phyloP scores from a whole-genome alignment of 1,140 invertebrate genomes.

The Maconellicoccus hirsutus region DNA sequence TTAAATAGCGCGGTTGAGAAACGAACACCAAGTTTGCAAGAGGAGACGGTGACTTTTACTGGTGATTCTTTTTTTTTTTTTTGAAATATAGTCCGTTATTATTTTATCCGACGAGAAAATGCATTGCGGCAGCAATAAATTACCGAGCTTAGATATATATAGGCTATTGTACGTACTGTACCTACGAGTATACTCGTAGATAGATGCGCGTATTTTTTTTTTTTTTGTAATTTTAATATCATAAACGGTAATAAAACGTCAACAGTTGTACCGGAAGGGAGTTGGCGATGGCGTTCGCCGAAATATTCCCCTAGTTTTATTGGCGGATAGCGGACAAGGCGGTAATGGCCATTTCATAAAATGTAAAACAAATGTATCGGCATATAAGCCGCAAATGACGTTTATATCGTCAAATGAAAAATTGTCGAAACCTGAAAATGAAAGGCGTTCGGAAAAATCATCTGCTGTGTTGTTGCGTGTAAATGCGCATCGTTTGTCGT shows the following conservation, averaged over 20 bases:
- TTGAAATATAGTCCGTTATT: too few relatives aligned
- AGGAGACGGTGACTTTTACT: too few relatives aligned
- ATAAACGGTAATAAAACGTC: slow-evolving; percentile 5
- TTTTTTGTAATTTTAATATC: neutral
- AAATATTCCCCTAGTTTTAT: neutral
- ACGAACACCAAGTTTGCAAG: too few relatives aligned
- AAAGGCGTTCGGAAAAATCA: neutral
- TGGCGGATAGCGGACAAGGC: neutral
- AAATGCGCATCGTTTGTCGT: too few relatives aligned
- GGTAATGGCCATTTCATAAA: neutral
- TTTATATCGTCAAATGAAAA: slow-evolving; percentile 10
- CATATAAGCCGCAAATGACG: neutral
- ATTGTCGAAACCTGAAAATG: neutral
- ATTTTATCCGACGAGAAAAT: too few relatives aligned
- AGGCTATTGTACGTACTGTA: too few relatives aligned
- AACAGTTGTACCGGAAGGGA: neutral
- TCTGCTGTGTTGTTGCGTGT: neutral
- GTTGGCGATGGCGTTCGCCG: neutral
- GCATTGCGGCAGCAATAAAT: too few relatives aligned
- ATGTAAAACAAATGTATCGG: slow-evolving; percentile 9
- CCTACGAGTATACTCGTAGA: too few relatives aligned
- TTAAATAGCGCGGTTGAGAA: too few relatives aligned
- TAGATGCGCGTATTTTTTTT: too few relatives aligned
- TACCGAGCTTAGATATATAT: too few relatives aligned
- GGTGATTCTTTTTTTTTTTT: too few relatives aligned